Conservation (phyloP, 2,113 vertebrate genomes). For the Bos taurus region DNA sequence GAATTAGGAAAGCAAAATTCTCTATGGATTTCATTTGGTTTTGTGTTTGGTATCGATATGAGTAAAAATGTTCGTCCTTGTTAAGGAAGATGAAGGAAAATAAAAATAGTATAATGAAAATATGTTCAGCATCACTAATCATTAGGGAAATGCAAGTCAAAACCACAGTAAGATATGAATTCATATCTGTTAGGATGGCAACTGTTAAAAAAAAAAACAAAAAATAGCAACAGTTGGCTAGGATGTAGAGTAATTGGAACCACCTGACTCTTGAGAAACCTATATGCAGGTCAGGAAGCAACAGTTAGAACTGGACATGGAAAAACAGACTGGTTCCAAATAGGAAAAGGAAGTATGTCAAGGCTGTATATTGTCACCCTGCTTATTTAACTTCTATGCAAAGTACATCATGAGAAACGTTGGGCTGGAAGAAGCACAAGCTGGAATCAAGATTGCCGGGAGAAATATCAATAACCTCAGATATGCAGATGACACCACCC, state of each 20-base stretch:
- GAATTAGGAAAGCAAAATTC: not conserved
- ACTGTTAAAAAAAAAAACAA: not conserved
- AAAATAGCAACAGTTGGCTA: not conserved
- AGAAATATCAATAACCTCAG: too few relatives aligned
- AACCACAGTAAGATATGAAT: not conserved
- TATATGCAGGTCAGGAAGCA: too few relatives aligned
- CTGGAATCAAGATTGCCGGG: too few relatives aligned
- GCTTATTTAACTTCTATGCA: too few relatives aligned
- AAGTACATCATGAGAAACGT: too few relatives aligned
- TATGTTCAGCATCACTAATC: not conserved
- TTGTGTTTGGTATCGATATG: not conserved
- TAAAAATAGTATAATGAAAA: conserved; percentile 5
- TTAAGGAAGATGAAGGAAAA: conserved; percentile 5
- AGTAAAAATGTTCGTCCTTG: not conserved
- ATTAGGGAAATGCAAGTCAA: not conserved
- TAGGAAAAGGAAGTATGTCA: too few relatives aligned
- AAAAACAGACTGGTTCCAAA: too few relatives aligned
- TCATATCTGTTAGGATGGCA: not conserved
- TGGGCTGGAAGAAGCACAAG: too few relatives aligned
- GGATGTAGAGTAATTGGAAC: not conserved
- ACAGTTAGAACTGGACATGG: too few relatives aligned
- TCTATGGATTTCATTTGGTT: not conserved
- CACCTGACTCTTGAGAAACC: too few relatives aligned
- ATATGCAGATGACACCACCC: too few relatives aligned
- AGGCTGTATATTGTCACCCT: too few relatives aligned